Percentiles rank a stretch among this genome's conserved stretches.
Conservation (phyloP, 2,888 invertebrate genomes). For the Limenitis camilla region DNA sequence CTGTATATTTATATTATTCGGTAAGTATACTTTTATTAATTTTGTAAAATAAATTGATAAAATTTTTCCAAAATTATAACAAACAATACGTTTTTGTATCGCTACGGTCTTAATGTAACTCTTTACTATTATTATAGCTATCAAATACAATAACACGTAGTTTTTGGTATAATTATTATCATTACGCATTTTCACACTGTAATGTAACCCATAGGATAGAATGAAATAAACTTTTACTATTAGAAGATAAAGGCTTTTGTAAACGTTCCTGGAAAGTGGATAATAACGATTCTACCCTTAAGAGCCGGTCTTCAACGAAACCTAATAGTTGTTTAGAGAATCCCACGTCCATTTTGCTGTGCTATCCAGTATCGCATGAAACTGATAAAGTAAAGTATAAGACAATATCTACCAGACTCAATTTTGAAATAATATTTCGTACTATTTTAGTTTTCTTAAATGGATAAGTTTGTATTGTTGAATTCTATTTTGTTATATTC, state of each 20-base stretch:
- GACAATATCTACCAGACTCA: not conserved
- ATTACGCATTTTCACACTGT: constrained; percentile 3
- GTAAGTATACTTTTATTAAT: constrained; percentile 39
- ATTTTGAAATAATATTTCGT: no score
- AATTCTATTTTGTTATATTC: no score
- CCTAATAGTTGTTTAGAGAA: constrained; percentile 24
- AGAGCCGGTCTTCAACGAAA: constrained; percentile 20
- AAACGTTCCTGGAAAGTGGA: constrained; percentile 21
- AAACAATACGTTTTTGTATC: not conserved
- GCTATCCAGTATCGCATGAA: not conserved
- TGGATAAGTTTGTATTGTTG: no score
- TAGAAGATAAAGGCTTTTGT: constrained; percentile 26
- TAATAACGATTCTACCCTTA: constrained; percentile 24
- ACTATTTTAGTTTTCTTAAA: no score
- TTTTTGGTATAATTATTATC: constrained; percentile 1
- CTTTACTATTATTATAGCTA: not conserved
- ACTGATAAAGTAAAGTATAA: not conserved
- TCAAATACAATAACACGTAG: not conserved
- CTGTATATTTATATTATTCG: constrained; percentile 66
- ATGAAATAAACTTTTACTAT: constrained; percentile 24
- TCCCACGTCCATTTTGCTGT: constrained; percentile 10
- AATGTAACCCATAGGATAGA: constrained; percentile 18
- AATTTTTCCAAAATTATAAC: not conserved
- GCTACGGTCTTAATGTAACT: no score
- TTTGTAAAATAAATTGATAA: not conserved